Evolutionary conservation across 2,797 vertebrate species (phyloP), one percentile per base, ranked within the genome.

Genomic region (Pagetopsis macropterus): DNA sequence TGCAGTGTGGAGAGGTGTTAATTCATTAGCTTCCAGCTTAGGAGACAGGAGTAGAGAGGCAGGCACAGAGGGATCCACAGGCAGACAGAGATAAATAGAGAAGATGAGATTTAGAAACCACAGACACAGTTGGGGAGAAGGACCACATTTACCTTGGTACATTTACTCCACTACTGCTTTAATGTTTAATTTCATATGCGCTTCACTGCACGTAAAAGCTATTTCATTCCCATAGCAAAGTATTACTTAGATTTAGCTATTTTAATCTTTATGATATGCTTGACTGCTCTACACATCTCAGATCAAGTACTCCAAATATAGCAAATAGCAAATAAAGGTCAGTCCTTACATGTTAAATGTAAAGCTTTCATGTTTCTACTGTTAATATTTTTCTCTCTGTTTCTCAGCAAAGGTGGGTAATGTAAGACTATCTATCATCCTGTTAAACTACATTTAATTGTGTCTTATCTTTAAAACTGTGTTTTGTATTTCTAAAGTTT

Each of bases 1-100:
- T 69, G 70, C 17, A 56, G 46, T 69, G 74, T 70, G 52, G 65
- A 73, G 68, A 68, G 66, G 77, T 88, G 75, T 83, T 87, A 75
- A 89, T 87, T 88, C 75, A 86, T 89, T 78, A 83, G 73, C 67
- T 69, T 67, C 61, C 76, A 73, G 75, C 67, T 84, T 77, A 48
- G 63, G 65, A 75, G 65, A 78, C 78, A 49, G 49, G 52, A 67
- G 66, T 44, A 70, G 76, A 67, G 44, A 70, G 2, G 71, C 59
- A 44, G 74, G 60, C 68, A 50, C 79, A 60, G 71, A 64, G 73
- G 83, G 79, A 86, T 72, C 71, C 66, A 79, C 62, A 52, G 79
- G 40, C 70, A 82, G 84, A 74, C 78, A 54, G 48, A 83, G 76
- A 88, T 73, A 79, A 86, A 86, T 64, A 59, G 76, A 83, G 65